Percentiles rank a stretch among this genome's conserved stretches.
Conservation (phyloP, 2,888 invertebrate genomes). For the Drosophila birchii region DNA sequence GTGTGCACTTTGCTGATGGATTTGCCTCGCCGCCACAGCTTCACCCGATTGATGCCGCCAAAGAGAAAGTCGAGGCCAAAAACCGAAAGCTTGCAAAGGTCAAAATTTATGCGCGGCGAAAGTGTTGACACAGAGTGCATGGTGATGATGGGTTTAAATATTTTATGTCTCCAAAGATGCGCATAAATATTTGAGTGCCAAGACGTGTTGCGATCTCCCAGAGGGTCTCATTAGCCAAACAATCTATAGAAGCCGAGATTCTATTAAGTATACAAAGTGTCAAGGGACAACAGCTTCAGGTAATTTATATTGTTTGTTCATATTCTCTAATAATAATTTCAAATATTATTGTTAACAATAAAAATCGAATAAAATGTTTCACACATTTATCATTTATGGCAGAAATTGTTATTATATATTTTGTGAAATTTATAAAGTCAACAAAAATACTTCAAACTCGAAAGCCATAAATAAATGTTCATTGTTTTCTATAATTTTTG, state of each 20-base stretch:
- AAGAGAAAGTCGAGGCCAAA: constrained; percentile 32
- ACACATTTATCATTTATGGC: neutral
- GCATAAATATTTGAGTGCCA: constrained; percentile 74
- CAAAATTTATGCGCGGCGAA: constrained; percentile 65
- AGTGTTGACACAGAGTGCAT: constrained; percentile 68
- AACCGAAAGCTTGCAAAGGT: constrained; percentile 64
- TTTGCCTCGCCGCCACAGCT: constrained; percentile 22
- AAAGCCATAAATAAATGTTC: neutral
- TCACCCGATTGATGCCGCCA: constrained; percentile 65
- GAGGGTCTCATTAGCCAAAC: constrained; percentile 32
- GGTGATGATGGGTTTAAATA: constrained; percentile 72
- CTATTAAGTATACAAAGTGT: neutral
- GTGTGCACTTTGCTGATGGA: constrained; percentile 65
- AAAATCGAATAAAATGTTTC: neutral
- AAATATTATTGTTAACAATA: neutral
- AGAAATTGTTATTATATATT: neutral
- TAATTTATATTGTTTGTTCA: no score
- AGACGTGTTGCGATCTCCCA: constrained; percentile 64
- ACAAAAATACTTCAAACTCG: neutral
- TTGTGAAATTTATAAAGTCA: neutral
- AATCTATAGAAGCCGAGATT: constrained; percentile 47
- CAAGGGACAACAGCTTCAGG: neutral
- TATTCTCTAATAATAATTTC: constrained; percentile 12
- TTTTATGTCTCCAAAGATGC: constrained; percentile 65
- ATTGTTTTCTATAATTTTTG: neutral